Conservation (phyloP, 2,797 vertebrate genomes). For the Phalloptychus januarius region DNA sequence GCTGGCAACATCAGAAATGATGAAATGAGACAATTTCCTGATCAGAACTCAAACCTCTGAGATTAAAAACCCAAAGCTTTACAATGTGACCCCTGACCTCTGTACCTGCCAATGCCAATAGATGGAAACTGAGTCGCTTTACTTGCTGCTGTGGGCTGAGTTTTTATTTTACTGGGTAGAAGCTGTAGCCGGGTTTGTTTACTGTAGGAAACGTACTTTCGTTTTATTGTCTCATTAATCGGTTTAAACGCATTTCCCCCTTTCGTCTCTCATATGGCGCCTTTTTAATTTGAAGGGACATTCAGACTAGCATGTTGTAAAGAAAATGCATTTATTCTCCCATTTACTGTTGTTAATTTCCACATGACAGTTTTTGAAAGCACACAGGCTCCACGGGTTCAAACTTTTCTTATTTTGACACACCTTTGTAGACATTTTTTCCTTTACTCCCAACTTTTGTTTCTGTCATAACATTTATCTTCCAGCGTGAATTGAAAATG, state of each 20-base stretch:
- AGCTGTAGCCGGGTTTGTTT: neutral
- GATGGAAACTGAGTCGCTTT: neutral
- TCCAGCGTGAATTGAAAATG: constrained; percentile 30
- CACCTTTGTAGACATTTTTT: constrained; percentile 37
- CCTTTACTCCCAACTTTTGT: constrained; percentile 27
- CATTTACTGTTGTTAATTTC: constrained; percentile 26
- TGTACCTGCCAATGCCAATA: neutral
- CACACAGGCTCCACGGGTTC: constrained; percentile 12
- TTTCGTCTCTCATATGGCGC: neutral
- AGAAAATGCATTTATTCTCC: constrained; percentile 22
- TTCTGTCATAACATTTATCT: constrained; percentile 50
- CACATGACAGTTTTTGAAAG: constrained; percentile 15
- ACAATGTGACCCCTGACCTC: neutral
- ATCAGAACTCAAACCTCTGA: neutral
- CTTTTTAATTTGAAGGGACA: constrained; percentile 4
- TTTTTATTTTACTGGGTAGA: neutral
- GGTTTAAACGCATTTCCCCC: neutral
- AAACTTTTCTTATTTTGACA: constrained; percentile 26
- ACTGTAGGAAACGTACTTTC: neutral
- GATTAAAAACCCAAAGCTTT: neutral
- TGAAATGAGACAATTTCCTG: neutral
- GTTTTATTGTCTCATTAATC: neutral
- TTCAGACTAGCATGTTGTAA: constrained; percentile 21
- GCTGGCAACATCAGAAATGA: neutral
- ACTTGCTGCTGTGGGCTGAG: neutral